Evolutionary conservation across 2,797 vertebrate genomes (phyloP).

Genomic region (Buphagus erythrorhynchus): DNA sequence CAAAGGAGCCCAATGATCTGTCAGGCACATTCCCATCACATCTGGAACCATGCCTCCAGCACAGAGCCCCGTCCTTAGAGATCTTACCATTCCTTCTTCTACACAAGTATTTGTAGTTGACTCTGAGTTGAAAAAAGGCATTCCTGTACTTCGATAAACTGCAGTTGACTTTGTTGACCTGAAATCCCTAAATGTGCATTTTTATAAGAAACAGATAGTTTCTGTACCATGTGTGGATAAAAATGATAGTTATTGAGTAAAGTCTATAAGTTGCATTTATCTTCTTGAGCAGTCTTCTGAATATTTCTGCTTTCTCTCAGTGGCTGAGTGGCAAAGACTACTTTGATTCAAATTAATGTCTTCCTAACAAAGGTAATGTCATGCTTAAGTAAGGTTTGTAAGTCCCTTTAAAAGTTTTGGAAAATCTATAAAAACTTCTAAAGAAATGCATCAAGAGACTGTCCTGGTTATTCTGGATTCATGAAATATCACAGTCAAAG

Average conservation of each 20-base stretch:
- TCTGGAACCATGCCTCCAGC: background rate
- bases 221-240: background rate
- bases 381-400: background rate
- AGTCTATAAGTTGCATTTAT: background rate
- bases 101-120: background rate
- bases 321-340: background rate
- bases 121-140: background rate
- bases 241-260: background rate
- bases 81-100: background rate
- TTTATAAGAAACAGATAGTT: background rate
- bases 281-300: background rate
- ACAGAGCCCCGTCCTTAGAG: background rate
- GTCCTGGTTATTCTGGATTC: background rate
- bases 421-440: background rate
- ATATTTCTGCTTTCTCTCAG: background rate
- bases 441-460: background rate
- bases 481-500: background rate
- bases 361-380: background rate
- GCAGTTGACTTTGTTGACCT: background rate
- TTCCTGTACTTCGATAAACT: background rate
- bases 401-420: background rate
- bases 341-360: background rate
- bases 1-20: accelerated
- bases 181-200: background rate
- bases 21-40: background rate